These are phyloP conservation scores for Pristionchus entomophagus DNA, from an alignment of 2,888 invertebrate genomes.

Conservation along the genomic window DNA sequence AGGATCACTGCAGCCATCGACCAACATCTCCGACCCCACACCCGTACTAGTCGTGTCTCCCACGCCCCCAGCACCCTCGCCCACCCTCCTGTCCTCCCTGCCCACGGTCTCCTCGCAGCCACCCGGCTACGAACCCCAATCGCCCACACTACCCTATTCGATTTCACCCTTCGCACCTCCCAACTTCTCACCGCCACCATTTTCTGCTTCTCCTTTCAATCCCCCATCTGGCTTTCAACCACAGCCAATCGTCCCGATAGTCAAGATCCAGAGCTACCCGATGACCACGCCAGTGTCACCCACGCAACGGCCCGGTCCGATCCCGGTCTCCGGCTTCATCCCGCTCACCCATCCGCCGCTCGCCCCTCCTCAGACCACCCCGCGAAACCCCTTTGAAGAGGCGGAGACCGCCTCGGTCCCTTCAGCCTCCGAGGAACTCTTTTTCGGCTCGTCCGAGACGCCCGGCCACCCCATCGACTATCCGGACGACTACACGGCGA, in stretches of 20 bases:
- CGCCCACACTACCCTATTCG: not conserved
- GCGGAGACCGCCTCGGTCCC: not conserved
- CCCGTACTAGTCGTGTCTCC: not conserved
- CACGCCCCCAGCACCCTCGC: not conserved
- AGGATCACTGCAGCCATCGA: not conserved
- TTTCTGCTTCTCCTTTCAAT: too few relatives aligned
- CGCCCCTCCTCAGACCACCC: conserved; percentile 5
- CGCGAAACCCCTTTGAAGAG: conserved; percentile 24
- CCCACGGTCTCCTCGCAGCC: not conserved
- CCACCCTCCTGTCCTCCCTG: not conserved
- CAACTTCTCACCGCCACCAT: too few relatives aligned
- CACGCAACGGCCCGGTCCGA: not conserved
- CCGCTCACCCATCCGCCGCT: not conserved
- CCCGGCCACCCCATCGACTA: not conserved
- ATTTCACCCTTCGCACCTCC: not conserved
- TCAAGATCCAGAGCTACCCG: conserved; percentile 22
- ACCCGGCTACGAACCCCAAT: conserved; percentile 1
- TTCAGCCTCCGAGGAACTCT: not conserved
- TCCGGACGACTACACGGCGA: not conserved
- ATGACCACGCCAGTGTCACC: not conserved
- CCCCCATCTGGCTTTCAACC: not conserved
- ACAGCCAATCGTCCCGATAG: conserved; percentile 19
- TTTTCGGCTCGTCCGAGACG: not conserved
- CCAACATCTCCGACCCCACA: not conserved
- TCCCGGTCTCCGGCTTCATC: conserved; percentile 39